phyloP scores from a whole-genome alignment of 2,888 invertebrate genomes.

The Phyto melanocephala region DNA sequence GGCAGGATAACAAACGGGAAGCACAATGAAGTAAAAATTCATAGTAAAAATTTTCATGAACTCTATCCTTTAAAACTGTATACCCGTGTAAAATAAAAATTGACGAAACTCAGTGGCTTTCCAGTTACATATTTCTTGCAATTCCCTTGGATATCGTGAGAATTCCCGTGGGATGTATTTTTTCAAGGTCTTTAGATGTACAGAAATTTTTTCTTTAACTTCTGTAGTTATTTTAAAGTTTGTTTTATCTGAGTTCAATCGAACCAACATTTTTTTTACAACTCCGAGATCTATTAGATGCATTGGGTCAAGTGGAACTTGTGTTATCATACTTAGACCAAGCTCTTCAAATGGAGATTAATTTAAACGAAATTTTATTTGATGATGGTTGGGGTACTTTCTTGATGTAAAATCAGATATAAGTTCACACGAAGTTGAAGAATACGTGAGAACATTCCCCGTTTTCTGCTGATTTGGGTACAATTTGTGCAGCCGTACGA shows the following conservation, averaged over 20 bases:
- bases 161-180: constrained; percentile 27
- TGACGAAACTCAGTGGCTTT: constrained; percentile 43
- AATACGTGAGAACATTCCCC: no score
- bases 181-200: not conserved
- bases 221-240: constrained; percentile 10
- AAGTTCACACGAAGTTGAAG: no score
- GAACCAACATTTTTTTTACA: not conserved
- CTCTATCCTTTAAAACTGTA: constrained; percentile 19
- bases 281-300: no score
- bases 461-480: no score
- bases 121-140: constrained; percentile 33
- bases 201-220: constrained; percentile 2
- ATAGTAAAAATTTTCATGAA: constrained; percentile 13
- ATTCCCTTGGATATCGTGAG: constrained; percentile 14
- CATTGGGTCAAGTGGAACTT: no score
- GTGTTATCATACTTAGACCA: no score
- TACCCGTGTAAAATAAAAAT: constrained; percentile 21
- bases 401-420: no score
- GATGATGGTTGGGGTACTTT: no score
- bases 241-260: not conserved
- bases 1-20: constrained; percentile 5
- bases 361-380: no score
- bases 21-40: constrained; percentile 39
- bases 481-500: no score
- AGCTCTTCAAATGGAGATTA: no score